phyloP scores from a whole-genome alignment of 1,140 invertebrate genomes.

The Fopius arisanus region DNA sequence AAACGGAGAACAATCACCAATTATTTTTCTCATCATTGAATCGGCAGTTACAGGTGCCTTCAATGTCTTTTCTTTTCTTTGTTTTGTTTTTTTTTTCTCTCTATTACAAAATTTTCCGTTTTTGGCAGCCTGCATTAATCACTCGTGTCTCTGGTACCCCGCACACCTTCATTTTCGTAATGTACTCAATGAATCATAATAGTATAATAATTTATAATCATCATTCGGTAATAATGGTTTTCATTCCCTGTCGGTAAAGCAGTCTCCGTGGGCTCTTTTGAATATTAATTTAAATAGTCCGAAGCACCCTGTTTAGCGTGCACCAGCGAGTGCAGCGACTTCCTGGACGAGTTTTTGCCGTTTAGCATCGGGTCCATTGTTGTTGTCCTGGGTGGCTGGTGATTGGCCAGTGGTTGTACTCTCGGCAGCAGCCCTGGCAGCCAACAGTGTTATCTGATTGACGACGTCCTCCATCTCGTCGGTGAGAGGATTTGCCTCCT shows the following conservation, averaged over 20 bases:
- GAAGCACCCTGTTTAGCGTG: constrained; percentile 41
- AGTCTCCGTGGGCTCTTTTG: background rate
- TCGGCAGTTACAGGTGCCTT: background rate
- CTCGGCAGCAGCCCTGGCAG: constrained; percentile 72
- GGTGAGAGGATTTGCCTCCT: constrained; percentile 68
- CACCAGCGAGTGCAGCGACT: constrained; percentile 53
- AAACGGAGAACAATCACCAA: constrained; percentile 14
- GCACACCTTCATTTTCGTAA: constrained; percentile 16
- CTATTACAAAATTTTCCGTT: constrained; percentile 10
- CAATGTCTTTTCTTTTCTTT: constrained; percentile 9
- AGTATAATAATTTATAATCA: constrained; percentile 12
- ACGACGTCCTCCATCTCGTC: constrained; percentile 86
- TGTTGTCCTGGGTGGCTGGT: constrained; percentile 49
- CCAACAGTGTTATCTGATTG: constrained; percentile 81
- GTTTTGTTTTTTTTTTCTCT: constrained; percentile 6
- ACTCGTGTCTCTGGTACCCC: constrained; percentile 17
- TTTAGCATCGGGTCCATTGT: constrained; percentile 57
- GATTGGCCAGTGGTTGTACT: constrained; percentile 47
- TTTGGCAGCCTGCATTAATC: constrained; percentile 24
- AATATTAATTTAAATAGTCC: background rate
- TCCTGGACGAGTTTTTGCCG: constrained; percentile 57
- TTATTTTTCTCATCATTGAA: constrained; percentile 1
- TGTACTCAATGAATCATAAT: background rate
- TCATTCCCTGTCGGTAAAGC: constrained; percentile 6
- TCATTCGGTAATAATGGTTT: constrained; percentile 7